Conservation (phyloP, 37 sponge, comb jelly and placozoan species). For the Theonella swinhoei region DNA sequence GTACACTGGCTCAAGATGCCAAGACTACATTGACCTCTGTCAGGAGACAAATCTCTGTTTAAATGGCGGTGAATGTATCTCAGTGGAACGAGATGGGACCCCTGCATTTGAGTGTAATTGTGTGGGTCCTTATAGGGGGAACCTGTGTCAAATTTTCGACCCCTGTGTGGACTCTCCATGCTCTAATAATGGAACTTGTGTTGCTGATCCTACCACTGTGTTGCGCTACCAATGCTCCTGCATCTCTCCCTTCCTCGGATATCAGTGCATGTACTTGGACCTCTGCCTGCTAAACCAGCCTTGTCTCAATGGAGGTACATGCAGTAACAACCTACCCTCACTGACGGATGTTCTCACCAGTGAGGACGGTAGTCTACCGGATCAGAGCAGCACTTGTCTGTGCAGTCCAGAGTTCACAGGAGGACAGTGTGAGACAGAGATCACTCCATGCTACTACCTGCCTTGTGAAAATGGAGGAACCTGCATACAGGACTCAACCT, state of each 20-base stretch:
- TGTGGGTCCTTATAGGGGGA: conserved; percentile 45
- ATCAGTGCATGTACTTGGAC: conserved; percentile 9
- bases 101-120: conserved; percentile 61
- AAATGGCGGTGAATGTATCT: conserved; percentile 33
- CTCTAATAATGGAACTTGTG: conserved; percentile 30
- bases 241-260: conserved; percentile 1
- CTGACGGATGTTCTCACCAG: neutral
- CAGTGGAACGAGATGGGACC: neutral
- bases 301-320: conserved; percentile 55
- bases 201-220: neutral
- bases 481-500: conserved; percentile 27
- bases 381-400: conserved; percentile 4
- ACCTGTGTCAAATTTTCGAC: conserved; percentile 21
- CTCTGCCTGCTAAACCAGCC: neutral
- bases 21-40: conserved; percentile 7
- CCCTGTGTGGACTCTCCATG: conserved; percentile 19
- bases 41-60: conserved; percentile 23
- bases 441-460: conserved; percentile 5
- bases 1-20: conserved; percentile 56
- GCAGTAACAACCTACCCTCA: neutral
- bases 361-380: neutral
- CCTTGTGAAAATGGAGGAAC: conserved; percentile 31
- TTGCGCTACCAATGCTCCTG: conserved; percentile 33
- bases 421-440: neutral
- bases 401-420: neutral